Evolutionary conservation across 2,113 vertebrate genomes (phyloP), one percentile per base, ranked within the genome.

Genomic region (Morone saxatilis): DNA sequence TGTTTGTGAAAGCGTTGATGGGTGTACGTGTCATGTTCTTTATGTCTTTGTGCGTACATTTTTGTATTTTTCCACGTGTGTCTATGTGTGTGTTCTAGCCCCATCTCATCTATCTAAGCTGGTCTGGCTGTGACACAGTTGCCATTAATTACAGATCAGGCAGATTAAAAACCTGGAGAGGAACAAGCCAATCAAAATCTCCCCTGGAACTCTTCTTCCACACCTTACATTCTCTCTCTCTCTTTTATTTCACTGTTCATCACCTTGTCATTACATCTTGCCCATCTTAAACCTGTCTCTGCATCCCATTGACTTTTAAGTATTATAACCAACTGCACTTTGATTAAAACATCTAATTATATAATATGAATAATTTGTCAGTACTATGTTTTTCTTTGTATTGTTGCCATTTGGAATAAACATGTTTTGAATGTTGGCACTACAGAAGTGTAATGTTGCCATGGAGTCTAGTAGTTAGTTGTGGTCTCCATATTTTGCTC

Each of bases 111-210:
- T 80, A 63, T 70, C 16, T 59, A 48, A 69, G 78, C 78, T 57
- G 77, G 72, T 78, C 87, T 88, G 63, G 68, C 81, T 91, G 88
- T 69, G 87, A 81, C 87, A 80, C 79, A 78, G 88, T 86, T 78
- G 76, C 70, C 47, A 61, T 78, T 84, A 91, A 91, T 87, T 89
- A 78, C 86, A 92, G 88, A 90, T 87, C 45, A 88, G 71, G 61
- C 75, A 90, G 89, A 92, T 92, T 93, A 91, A 87, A 31, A 90
- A 87, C 69, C 80, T 81, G 81, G 56, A 89, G 83, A 78, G 79
- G 75, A 84, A 73, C 11, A 36, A 56, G 86, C 83, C 71, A 91
- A 93, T 91, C 88, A 87, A 8, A 88, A 77, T 86, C 85, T 81
- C 85, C 86, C 85, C 80, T 85, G 75, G 90, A 91, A 79, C 57